Conservation (phyloP, 1,140 invertebrate species). For the Calephelis nemesis region DNA sequence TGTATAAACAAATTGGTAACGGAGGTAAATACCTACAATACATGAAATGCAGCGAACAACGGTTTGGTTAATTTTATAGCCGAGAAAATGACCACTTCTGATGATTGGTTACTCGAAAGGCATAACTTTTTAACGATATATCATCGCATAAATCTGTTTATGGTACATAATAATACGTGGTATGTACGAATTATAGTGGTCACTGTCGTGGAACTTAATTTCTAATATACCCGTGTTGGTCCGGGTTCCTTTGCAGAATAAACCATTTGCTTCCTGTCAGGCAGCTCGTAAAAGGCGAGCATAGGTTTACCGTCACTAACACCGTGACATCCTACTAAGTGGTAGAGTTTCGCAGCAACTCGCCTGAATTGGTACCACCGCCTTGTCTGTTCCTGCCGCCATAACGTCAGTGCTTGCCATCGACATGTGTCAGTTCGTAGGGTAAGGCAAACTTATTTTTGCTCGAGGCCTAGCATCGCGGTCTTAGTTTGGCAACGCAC, state of each 20-base stretch:
- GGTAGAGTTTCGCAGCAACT: too few relatives aligned
- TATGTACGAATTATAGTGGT: not conserved
- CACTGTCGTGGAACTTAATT: not conserved
- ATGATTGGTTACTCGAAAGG: slow-evolving; percentile 9
- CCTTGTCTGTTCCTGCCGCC: too few relatives aligned
- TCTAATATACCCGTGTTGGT: not conserved
- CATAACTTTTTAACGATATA: slow-evolving; percentile 12
- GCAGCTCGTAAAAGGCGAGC: too few relatives aligned
- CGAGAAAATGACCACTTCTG: slow-evolving; percentile 1
- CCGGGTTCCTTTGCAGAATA: not conserved
- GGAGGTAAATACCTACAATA: not conserved
- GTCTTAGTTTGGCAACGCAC: too few relatives aligned
- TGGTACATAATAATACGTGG: slow-evolving; percentile 1
- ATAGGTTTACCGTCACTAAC: too few relatives aligned
- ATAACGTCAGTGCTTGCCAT: too few relatives aligned
- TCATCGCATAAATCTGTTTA: slow-evolving; percentile 11
- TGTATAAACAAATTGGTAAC: not conserved
- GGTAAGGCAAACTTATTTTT: too few relatives aligned
- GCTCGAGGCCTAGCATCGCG: too few relatives aligned
- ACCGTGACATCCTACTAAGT: too few relatives aligned
- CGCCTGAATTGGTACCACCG: too few relatives aligned
- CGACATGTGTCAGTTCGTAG: too few relatives aligned
- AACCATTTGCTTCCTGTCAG: too few relatives aligned
- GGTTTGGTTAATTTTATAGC: slow-evolving; percentile 9
- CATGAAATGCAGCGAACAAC: not conserved